Evolutionary conservation across 2,888 invertebrate species (phyloP).

Genomic region (Mythimna impura): DNA sequence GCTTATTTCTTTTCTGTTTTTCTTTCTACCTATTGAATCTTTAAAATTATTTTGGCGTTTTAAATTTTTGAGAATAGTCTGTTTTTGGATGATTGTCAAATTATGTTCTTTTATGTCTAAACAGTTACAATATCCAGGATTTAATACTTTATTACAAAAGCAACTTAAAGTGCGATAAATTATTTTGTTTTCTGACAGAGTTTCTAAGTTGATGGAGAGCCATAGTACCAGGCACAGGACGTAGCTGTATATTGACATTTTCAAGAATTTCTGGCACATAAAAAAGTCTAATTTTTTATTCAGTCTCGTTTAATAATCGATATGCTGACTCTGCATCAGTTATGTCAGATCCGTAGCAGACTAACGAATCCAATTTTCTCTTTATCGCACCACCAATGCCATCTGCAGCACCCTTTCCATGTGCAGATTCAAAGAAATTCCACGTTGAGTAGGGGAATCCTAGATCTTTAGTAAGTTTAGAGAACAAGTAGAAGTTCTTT

Average conservation of each 20-base stretch:
- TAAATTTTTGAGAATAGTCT: not conserved
- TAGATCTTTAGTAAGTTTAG: not conserved
- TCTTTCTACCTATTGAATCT: not conserved
- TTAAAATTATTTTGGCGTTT: not conserved
- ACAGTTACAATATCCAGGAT: not conserved
- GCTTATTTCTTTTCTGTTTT: not conserved
- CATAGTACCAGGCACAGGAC: not conserved
- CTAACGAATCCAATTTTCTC: not conserved
- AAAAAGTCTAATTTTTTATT: not conserved
- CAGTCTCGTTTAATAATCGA: not conserved
- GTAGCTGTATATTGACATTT: not conserved
- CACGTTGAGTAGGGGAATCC: not conserved
- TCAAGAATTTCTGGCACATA: not conserved
- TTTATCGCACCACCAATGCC: constrained; percentile 2
- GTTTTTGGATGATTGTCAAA: not conserved
- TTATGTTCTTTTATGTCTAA: not conserved
- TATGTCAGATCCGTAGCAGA: not conserved
- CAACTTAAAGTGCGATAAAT: not conserved
- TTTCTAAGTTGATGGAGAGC: not conserved
- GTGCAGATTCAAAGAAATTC: constrained; percentile 2
- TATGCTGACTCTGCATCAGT: constrained; percentile 2
- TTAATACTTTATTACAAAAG: not conserved
- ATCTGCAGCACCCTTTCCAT: constrained; percentile 7
- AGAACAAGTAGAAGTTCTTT: constrained; percentile 1
- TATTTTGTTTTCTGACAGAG: not conserved